phyloP scores from a whole-genome alignment of 2,113 vertebrate species.

The Eptesicus fuscus region DNA sequence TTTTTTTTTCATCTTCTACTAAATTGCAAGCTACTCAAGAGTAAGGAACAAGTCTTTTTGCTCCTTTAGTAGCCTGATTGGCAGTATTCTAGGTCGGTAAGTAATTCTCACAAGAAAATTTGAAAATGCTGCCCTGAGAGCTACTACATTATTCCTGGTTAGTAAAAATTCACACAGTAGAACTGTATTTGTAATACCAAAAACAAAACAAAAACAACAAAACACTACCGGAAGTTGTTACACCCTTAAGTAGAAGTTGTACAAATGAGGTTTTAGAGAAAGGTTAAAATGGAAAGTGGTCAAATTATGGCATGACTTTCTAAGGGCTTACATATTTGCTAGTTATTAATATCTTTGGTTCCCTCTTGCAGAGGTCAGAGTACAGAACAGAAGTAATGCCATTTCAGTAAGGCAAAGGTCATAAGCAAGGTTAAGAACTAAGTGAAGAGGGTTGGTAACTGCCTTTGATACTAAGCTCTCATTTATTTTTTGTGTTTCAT shows the following conservation, averaged over 20 bases:
- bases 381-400: background rate
- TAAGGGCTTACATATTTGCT: background rate
- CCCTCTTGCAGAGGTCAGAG: background rate
- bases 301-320: background rate
- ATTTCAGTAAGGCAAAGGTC: background rate
- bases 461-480: background rate
- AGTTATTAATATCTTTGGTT: slow-evolving; percentile 3
- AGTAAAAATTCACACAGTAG: background rate
- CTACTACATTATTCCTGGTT: background rate
- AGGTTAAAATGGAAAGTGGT: slow-evolving; percentile 12
- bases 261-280: slow-evolving; percentile 12
- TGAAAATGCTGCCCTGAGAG: background rate
- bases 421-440: background rate
- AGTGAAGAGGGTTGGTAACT: background rate
- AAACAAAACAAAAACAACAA: background rate
- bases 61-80: background rate
- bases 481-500: background rate
- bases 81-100: slow-evolving; percentile 1
- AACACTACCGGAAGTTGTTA: background rate
- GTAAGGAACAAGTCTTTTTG: background rate
- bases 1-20: background rate
- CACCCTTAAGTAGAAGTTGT: slow-evolving; percentile 5
- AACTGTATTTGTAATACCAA: background rate
- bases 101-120: slow-evolving; percentile 37
- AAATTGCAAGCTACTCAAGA: background rate